phyloP scores from a whole-genome alignment of 2,797 vertebrate species.

The Aphelocoma californica region DNA sequence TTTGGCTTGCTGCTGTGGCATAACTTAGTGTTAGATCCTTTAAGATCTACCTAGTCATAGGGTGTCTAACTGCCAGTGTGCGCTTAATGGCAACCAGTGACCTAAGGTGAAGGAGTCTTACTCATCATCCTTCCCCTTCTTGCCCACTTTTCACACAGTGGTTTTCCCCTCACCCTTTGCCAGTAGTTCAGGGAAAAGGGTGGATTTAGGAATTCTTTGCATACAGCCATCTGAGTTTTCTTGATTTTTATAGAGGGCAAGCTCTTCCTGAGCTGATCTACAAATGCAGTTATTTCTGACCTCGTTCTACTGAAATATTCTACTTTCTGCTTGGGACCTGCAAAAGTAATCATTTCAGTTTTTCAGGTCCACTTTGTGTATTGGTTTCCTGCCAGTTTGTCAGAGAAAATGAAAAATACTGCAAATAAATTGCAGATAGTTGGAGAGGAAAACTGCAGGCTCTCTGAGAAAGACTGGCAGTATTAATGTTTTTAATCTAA shows the following conservation, averaged over 20 bases:
- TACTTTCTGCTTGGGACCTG: neutral
- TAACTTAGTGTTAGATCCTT: neutral
- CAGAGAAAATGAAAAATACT: neutral
- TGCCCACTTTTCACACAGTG: neutral
- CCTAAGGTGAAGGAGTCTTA: neutral
- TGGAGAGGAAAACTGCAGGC: neutral
- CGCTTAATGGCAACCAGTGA: neutral
- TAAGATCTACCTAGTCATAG: neutral
- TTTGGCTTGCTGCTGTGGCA: neutral
- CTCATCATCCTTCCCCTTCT: neutral
- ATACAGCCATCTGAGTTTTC: neutral
- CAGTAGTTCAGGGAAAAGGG: neutral
- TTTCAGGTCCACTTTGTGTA: neutral
- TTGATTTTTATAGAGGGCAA: neutral
- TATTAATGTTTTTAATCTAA: neutral
- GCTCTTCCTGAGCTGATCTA: neutral
- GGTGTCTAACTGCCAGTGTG: neutral
- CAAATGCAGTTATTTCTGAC: neutral
- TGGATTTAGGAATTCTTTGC: neutral
- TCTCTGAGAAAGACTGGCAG: neutral
- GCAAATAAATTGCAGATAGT: neutral
- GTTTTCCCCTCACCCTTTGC: neutral
- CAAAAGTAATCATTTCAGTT: neutral
- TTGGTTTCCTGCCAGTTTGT: neutral
- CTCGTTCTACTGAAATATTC: neutral